Evolutionary conservation across 2,113 vertebrate species (phyloP), one percentile per base, ranked within the genome.

Genomic region (Prinia subflava): DNA sequence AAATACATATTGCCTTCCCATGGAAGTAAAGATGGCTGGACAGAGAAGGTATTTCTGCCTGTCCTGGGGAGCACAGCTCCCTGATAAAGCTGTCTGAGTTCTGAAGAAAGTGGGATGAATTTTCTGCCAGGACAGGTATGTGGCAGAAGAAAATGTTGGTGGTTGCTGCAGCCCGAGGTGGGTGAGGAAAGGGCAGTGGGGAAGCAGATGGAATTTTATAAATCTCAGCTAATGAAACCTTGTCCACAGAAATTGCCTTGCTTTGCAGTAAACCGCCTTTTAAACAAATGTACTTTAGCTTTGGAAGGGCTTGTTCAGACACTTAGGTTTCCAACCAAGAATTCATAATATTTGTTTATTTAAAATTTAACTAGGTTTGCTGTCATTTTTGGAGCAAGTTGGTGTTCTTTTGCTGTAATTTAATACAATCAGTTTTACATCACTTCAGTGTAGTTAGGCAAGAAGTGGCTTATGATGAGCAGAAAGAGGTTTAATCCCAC

Each of bases 361-460:
- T 95, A 90, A 94, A 96, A 92, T 92, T 67, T 94, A 87, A 76
- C 89, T 68, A 79, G 49, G 65, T 95, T 96, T 90, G 65, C 88
- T 94, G 92, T 83, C 76, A 83, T 83, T 81, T 94, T 92, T 95
- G 76, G 86, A 90, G 80, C 49, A 87, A 68, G 60, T 46, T 1
- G 2, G 71, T 70, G 64, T 64, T 80, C 79, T 90, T 96, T 90
- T 92, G 71, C 49, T 1, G 9, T 90, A 93, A 92, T 67, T 93
- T 75, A 81, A 81, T 90, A 89, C 60, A 89, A 92, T 93, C 79
- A 53, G 22, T 90, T 93, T 92, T 78, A 82, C 64, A 86, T 81
- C n/a, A 46, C 78, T 92, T 81, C 57, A 79, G 57, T 82, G 91
- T 76, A 76, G 83, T 82, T 89, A 82, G 73, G 69, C 76, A 87